Evolutionary conservation across 2,888 invertebrate genomes (phyloP).

Genomic region (Lordiphosa andalusiaca): DNA sequence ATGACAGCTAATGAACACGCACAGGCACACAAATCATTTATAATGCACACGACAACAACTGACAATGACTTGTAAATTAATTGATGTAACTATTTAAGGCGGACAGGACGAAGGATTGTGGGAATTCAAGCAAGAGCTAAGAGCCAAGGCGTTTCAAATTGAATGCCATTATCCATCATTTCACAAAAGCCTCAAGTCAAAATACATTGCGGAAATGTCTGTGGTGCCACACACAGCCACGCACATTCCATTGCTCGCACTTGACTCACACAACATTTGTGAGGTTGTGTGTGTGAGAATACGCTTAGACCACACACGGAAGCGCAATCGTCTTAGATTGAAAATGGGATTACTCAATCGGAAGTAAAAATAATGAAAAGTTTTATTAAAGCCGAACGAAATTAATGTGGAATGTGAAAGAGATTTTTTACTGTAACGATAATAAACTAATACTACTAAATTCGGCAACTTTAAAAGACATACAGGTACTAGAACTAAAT

Average conservation of each 20-base stretch:
- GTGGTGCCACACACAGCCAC: constrained; percentile 23
- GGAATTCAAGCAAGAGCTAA: constrained; percentile 6
- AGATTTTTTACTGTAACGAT: no score
- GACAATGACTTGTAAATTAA: constrained; percentile 72
- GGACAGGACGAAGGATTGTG: constrained; percentile 19
- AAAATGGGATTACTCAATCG: no score
- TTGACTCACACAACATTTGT: constrained; percentile 7
- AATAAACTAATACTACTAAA: no score
- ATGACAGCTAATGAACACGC: constrained; percentile 58
- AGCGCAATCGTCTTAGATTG: no score
- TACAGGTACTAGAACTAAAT: no score
- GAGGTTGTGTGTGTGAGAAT: neutral
- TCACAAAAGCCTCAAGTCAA: constrained; percentile 58
- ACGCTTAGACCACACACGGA: no score
- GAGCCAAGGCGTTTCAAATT: constrained; percentile 45
- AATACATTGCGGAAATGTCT: constrained; percentile 62
- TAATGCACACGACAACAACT: constrained; percentile 64
- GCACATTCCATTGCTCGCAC: constrained; percentile 5
- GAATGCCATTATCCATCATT: constrained; percentile 71
- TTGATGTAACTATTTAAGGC: constrained; percentile 66
- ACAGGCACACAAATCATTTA: constrained; percentile 66
- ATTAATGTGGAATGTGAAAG: no score
- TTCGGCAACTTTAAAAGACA: no score
- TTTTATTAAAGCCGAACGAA: no score
- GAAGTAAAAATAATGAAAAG: no score